Evolutionary conservation across 2,113 vertebrate genomes (phyloP).

Genomic region (Eptesicus fuscus): DNA sequence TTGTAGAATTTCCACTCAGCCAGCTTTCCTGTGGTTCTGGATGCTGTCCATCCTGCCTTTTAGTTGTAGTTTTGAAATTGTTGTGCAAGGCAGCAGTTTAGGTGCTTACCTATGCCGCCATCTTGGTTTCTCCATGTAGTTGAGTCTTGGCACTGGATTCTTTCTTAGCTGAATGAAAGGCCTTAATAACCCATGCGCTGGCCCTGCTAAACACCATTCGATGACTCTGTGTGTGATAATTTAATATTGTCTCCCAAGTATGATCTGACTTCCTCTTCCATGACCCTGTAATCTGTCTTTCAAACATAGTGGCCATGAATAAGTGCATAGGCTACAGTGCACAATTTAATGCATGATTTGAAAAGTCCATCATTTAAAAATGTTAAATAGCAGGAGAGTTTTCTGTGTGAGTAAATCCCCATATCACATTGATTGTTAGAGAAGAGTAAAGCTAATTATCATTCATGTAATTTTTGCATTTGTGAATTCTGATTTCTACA

Average conservation of each 20-base stretch:
- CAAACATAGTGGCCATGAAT: not conserved
- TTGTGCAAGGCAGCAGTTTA: too few relatives aligned
- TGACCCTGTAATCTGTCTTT: not conserved
- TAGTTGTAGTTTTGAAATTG: too few relatives aligned
- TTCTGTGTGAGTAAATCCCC: not conserved
- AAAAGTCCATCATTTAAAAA: conserved; percentile 50
- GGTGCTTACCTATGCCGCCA: too few relatives aligned
- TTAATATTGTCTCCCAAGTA: not conserved
- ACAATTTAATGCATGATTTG: conserved; percentile 33
- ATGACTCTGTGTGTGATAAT: not conserved
- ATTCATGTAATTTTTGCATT: conserved; percentile 29
- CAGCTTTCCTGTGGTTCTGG: too few relatives aligned
- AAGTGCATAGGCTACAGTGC: not conserved
- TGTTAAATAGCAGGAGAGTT: not conserved
- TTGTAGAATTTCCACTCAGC: too few relatives aligned
- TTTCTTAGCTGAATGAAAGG: not conserved
- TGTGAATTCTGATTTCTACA: conserved; percentile 49
- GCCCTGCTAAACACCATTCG: not conserved
- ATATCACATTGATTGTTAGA: conserved; percentile 26
- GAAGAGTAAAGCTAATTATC: conserved; percentile 54
- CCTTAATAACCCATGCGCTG: not conserved
- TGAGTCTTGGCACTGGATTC: not conserved
- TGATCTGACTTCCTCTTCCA: not conserved
- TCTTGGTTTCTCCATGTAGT: not conserved
- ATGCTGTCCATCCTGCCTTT: too few relatives aligned